A percentile compares a stretch with the other conserved stretches of the same genome.
Conservation (phyloP, 1,140 invertebrate species). For the Mesaphorura yosii region DNA sequence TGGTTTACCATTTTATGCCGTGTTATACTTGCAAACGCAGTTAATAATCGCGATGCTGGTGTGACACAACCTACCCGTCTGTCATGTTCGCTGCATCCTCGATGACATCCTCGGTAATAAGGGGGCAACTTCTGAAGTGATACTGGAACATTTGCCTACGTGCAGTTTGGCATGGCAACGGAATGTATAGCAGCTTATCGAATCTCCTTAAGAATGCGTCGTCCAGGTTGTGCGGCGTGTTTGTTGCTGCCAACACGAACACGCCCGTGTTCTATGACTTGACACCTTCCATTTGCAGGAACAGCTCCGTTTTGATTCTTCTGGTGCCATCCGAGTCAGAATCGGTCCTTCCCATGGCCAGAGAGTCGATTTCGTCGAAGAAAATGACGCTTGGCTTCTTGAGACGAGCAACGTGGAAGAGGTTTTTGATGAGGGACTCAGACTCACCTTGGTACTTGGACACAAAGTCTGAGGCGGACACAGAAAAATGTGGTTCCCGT, state of each 20-base stretch:
- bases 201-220: background rate
- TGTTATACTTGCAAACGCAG: no score
- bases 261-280: background rate
- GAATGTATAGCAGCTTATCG: background rate
- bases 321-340: background rate
- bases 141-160: no score
- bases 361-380: background rate
- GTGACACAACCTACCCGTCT: no score
- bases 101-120: no score
- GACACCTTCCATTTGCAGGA: background rate
- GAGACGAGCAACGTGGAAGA: background rate
- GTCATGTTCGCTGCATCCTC: no score
- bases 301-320: background rate
- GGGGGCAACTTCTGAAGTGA: no score
- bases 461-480: background rate
- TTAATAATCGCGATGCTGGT: no score
- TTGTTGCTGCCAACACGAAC: background rate
- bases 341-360: background rate
- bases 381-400: background rate
- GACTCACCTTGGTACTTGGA: constrained; percentile 1
- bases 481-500: background rate
- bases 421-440: background rate
- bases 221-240: background rate
- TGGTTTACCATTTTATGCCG: no score
- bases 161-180: no score